Conservation (phyloP, 2,888 invertebrate species). For the Latheticus oryzae region DNA sequence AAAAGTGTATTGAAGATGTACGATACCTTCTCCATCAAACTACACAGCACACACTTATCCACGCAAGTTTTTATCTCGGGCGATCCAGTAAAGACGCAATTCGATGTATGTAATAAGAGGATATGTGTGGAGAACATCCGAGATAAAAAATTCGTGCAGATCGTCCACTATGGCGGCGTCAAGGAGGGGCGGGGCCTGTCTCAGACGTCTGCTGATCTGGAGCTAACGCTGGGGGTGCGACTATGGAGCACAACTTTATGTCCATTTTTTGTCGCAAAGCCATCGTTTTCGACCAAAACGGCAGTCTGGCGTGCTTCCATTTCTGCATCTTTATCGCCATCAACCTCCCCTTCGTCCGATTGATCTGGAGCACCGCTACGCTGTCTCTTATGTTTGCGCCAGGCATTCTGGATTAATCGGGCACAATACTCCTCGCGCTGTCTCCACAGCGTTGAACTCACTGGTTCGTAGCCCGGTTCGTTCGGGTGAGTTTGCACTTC, state of each 20-base stretch:
- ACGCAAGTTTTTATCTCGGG: conserved; percentile 60
- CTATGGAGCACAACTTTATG: conserved; percentile 92
- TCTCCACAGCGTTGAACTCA: conserved; percentile 94
- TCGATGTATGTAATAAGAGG: conserved; percentile 30
- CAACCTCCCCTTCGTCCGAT: conserved; percentile 69
- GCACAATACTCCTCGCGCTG: conserved; percentile 98
- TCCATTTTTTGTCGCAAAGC: conserved; percentile 86
- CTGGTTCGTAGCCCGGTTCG: conserved; percentile 92
- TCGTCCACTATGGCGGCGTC: conserved; percentile 54
- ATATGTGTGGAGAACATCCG: conserved; percentile 27
- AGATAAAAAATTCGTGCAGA: conserved; percentile 44
- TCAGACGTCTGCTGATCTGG: conserved; percentile 88
- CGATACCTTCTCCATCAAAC: conserved; percentile 66
- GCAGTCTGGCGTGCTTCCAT: conserved; percentile 76
- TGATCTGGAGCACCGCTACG: conserved; percentile 71
- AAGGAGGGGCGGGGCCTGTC: conserved; percentile 80
- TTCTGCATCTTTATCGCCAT: conserved; percentile 56
- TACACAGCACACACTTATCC: conserved; percentile 63
- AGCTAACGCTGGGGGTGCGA: conserved; percentile 87
- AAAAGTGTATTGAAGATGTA: conserved; percentile 50
- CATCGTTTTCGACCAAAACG: conserved; percentile 86
- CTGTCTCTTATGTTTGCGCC: conserved; percentile 85
- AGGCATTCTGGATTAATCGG: conserved; percentile 93
- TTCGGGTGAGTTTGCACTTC: conserved; percentile 88
- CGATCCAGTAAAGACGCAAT: conserved; percentile 45